phyloP scores from a whole-genome alignment of 2,797 vertebrate genomes.

The Streptopelia turtur region DNA sequence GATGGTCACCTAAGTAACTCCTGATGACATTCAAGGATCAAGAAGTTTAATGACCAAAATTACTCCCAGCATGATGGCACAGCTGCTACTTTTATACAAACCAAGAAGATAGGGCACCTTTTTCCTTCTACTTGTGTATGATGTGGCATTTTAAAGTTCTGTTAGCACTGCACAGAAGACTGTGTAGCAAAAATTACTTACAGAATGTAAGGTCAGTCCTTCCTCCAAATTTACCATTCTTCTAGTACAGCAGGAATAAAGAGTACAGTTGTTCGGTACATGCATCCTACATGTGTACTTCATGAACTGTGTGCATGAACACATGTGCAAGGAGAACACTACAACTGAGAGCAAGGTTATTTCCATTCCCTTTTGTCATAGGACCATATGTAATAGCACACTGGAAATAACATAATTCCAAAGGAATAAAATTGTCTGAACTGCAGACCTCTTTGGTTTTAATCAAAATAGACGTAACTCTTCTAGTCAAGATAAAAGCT shows the following conservation, averaged over 20 bases:
- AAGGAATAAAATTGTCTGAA: conserved; percentile 16
- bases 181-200: neutral
- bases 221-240: neutral
- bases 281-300: neutral
- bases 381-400: neutral
- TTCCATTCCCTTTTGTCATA: neutral
- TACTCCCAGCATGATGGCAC: neutral
- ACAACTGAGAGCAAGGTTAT: neutral
- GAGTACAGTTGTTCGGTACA: neutral
- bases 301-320: neutral
- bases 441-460: neutral
- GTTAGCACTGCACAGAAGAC: neutral
- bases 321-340: neutral
- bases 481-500: conserved; percentile 17
- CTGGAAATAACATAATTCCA: neutral
- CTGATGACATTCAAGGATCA: conserved; percentile 67
- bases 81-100: conserved; percentile 31
- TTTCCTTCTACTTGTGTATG: neutral
- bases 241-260: neutral
- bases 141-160: conserved; percentile 29
- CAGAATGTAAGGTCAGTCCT: neutral
- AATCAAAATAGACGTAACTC: conserved; percentile 17
- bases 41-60: conserved; percentile 73
- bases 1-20: conserved; percentile 57
- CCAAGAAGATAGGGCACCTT: neutral